Percentiles rank a stretch among this genome's conserved stretches.
phyloP scores from a whole-genome alignment of 92 coral and sea anemone genomes.

The Muricea muricata region DNA sequence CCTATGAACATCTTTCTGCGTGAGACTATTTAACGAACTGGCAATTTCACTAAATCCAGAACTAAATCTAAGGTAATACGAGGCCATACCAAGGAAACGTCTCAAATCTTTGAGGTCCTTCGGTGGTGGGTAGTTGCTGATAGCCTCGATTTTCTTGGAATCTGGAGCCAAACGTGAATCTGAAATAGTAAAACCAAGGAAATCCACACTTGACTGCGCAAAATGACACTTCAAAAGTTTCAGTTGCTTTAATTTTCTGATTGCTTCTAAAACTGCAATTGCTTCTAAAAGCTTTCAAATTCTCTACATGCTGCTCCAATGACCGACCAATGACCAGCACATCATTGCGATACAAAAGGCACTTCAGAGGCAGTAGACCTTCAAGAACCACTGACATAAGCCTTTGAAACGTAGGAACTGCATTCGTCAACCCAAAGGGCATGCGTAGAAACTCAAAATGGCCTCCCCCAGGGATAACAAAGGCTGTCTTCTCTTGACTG shows the following conservation, averaged over 20 bases:
- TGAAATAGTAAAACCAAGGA: constrained; percentile 63
- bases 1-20: constrained; percentile 41
- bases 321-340: background rate
- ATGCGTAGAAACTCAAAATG: background rate
- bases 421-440: constrained; percentile 42
- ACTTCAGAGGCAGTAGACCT: background rate
- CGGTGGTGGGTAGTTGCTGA: constrained; percentile 43
- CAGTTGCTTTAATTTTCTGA: background rate
- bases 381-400: background rate
- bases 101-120: constrained; percentile 24
- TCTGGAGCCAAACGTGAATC: constrained; percentile 47
- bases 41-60: constrained; percentile 46
- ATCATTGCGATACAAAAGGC: background rate
- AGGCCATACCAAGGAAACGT: constrained; percentile 53
- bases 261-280: background rate
- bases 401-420: constrained; percentile 7
- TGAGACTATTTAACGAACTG: constrained; percentile 48
- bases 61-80: constrained; percentile 51
- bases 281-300: too few relatives aligned
- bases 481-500: background rate
- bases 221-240: constrained; percentile 54
- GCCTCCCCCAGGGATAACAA: constrained; percentile 5
- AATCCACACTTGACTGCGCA: constrained; percentile 45
- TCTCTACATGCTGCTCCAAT: background rate
- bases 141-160: constrained; percentile 48